phyloP scores from a whole-genome alignment of 2,797 vertebrate species.

The Esox masquinongy region DNA sequence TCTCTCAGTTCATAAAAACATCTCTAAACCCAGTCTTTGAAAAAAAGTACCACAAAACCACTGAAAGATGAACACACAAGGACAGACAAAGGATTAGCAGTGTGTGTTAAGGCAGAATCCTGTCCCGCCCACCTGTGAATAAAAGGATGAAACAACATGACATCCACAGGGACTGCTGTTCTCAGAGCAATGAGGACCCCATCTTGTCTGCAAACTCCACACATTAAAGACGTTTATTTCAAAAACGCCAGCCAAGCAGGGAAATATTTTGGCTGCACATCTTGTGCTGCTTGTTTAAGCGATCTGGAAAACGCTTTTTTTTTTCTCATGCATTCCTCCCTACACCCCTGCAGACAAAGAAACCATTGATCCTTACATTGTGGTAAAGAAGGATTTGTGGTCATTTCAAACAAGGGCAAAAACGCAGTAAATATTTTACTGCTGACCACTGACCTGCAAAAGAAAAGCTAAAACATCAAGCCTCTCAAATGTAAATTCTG shows the following conservation, averaged over 20 bases:
- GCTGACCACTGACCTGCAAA: constrained; percentile 3
- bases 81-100: constrained; percentile 10
- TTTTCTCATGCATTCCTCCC: constrained; percentile 23
- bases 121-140: constrained; percentile 7
- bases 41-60: constrained; percentile 7
- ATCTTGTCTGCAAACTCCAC: constrained; percentile 28
- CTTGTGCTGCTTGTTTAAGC: constrained; percentile 72
- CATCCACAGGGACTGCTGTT: constrained; percentile 11
- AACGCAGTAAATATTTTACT: constrained; percentile 9
- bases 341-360: constrained; percentile 61
- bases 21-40: constrained; percentile 6
- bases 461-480: constrained; percentile 13
- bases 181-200: constrained; percentile 13
- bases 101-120: constrained; percentile 1
- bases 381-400: constrained; percentile 44
- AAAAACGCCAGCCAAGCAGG: constrained; percentile 65
- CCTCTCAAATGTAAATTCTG: neutral
- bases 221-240: constrained; percentile 44
- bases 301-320: constrained; percentile 64
- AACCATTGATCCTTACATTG: constrained; percentile 62
- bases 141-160: neutral
- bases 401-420: neutral
- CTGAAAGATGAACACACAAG: neutral
- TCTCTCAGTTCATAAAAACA: neutral
- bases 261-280: constrained; percentile 78